These are phyloP conservation scores for Enteromius viviparus DNA, from an alignment of 2,797 vertebrate species.

Conservation along the genomic window DNA sequence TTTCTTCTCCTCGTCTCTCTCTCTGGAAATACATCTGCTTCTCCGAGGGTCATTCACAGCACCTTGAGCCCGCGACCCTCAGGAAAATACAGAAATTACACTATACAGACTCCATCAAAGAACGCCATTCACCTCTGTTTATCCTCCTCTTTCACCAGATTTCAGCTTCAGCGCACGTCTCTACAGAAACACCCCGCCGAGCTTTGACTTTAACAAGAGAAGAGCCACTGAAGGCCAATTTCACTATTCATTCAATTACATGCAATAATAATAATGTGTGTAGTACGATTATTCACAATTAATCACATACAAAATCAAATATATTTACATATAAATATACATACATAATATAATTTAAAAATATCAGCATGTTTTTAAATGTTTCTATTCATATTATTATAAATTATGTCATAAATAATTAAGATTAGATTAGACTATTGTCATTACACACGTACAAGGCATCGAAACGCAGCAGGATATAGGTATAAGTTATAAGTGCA, in stretches of 20 bases:
- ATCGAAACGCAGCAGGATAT: too few relatives aligned
- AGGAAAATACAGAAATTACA: not conserved
- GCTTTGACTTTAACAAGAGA: not conserved
- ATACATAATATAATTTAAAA: too few relatives aligned
- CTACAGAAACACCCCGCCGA: not conserved
- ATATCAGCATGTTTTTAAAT: too few relatives aligned
- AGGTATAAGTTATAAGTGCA: too few relatives aligned
- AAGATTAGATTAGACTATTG: too few relatives aligned
- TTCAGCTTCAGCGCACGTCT: not conserved
- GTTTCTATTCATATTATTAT: too few relatives aligned
- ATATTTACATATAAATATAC: too few relatives aligned
- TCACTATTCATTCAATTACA: not conserved
- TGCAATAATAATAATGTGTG: not conserved
- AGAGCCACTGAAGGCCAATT: not conserved
- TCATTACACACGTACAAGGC: too few relatives aligned
- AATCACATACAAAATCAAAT: too few relatives aligned
- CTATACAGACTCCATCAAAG: not conserved
- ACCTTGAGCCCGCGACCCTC: conserved; percentile 12
- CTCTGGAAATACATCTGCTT: not conserved
- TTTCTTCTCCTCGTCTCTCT: not conserved
- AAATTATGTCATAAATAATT: too few relatives aligned
- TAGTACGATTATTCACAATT: not conserved
- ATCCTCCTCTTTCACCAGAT: not conserved
- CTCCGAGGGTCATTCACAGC: not conserved
- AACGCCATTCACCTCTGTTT: not conserved